Evolutionary conservation across 35 echinoderm and acorn worm genomes (phyloP).

Genomic region (Acanthaster planci): DNA sequence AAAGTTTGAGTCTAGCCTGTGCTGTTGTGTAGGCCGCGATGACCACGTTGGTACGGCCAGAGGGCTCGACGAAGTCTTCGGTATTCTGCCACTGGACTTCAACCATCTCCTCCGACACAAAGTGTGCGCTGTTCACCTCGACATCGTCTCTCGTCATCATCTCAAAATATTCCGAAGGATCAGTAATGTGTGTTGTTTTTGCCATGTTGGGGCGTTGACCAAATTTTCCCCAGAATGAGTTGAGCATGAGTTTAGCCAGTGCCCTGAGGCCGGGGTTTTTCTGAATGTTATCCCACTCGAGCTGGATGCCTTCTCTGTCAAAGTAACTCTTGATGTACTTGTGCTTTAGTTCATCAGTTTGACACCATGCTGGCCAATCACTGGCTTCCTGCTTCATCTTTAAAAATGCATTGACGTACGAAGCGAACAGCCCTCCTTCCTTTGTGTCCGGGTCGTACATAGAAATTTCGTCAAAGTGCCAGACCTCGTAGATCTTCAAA

Average conservation of each 20-base stretch:
- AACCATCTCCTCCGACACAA: background rate
- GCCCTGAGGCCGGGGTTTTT: slow-evolving; percentile 31
- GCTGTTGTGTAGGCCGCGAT: too few relatives aligned
- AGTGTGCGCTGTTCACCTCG: background rate
- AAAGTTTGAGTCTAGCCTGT: too few relatives aligned
- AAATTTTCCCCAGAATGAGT: slow-evolving; percentile 51
- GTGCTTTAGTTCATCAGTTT: slow-evolving; percentile 8
- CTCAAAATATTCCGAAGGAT: background rate
- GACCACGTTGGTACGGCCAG: too few relatives aligned
- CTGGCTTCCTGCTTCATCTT: slow-evolving; percentile 53
- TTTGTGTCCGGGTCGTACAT: slow-evolving; percentile 23
- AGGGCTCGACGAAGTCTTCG: too few relatives aligned
- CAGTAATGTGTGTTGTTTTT: background rate
- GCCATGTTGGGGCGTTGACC: slow-evolving; percentile 21
- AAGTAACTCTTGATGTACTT: slow-evolving; percentile 39
- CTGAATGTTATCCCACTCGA: slow-evolving; percentile 27
- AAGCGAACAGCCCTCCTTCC: slow-evolving; percentile 33
- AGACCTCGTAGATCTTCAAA: too few relatives aligned
- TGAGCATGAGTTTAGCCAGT: slow-evolving; percentile 40
- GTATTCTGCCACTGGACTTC: background rate
- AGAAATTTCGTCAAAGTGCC: slow-evolving; percentile 46
- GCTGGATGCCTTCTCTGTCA: slow-evolving; percentile 20
- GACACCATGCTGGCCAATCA: slow-evolving; percentile 26
- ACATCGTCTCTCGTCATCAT: slow-evolving; percentile 1
- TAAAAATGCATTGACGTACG: slow-evolving; percentile 58